Evolutionary conservation across 2,888 invertebrate genomes (phyloP).

Genomic region (Machimus atricapillus): DNA sequence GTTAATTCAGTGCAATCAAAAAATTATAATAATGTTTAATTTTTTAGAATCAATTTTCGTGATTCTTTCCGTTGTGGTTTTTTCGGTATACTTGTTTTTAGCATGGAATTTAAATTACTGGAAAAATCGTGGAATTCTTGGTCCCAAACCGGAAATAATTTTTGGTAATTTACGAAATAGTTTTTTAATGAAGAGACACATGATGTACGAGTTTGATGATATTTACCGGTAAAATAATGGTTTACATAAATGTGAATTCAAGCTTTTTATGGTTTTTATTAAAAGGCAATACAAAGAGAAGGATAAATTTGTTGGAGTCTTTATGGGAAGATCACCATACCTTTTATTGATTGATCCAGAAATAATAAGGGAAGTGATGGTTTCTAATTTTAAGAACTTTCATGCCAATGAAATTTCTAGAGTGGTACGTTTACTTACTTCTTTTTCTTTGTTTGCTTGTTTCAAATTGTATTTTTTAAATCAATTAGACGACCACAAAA

Average conservation of each 20-base stretch:
- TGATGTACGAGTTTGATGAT: conserved; percentile 52
- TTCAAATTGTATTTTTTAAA: neutral
- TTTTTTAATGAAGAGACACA: conserved; percentile 47
- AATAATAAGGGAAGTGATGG: conserved; percentile 50
- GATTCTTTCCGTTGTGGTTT: neutral
- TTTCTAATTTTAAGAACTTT: conserved; percentile 53
- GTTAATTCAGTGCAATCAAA: neutral
- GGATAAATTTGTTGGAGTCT: conserved; percentile 56
- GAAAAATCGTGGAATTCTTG: conserved; percentile 53
- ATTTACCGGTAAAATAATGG: conserved; percentile 53
- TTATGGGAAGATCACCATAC: conserved; percentile 51
- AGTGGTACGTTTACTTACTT: conserved; percentile 41
- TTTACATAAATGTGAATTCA: neutral
- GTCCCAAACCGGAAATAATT: conserved; percentile 52
- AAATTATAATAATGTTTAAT: neutral
- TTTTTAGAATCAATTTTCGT: neutral
- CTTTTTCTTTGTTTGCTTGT: neutral
- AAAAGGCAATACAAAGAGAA: conserved; percentile 45
- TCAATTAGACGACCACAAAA: neutral
- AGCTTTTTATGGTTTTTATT: neutral
- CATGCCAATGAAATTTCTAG: conserved; percentile 44
- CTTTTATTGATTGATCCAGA: conserved; percentile 55
- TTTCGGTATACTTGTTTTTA: conserved; percentile 46
- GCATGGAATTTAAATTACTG: conserved; percentile 53
- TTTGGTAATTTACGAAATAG: conserved; percentile 54